These are phyloP conservation scores for Bos javanicus DNA, from an alignment of 2,113 vertebrate genomes.

Conservation along the genomic window DNA sequence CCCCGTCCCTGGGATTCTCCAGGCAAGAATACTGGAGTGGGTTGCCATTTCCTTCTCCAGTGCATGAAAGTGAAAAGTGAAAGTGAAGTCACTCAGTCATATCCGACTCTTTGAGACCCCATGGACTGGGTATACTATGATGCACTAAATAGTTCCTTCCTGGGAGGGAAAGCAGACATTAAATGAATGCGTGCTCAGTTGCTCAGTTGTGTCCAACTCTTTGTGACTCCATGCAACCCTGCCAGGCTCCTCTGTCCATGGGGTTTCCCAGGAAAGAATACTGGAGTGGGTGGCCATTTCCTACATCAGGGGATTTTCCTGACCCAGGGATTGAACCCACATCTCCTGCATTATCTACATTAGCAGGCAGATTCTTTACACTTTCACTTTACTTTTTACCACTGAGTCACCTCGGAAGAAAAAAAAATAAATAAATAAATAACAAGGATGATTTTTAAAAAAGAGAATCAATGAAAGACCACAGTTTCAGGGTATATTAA, in stretches of 20 bases:
- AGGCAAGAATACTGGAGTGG: no score
- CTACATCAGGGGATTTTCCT: background rate
- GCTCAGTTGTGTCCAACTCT: background rate
- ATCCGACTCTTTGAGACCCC: rapidly evolving
- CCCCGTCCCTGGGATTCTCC: no score
- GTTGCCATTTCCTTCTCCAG: no score
- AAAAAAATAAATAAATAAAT: no score
- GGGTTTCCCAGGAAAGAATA: background rate
- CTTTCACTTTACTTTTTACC: background rate
- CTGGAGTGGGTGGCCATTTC: background rate
- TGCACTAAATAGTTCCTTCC: background rate
- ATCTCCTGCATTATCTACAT: background rate
- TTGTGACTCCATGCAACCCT: background rate
- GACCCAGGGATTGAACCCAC: background rate
- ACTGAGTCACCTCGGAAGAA: background rate
- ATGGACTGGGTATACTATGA: background rate
- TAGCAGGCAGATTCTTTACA: background rate
- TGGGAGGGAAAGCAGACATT: background rate
- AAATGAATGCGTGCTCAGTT: background rate
- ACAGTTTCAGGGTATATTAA: background rate
- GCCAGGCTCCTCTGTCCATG: background rate
- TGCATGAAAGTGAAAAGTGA: no score
- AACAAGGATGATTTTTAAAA: background rate
- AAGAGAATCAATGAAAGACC: background rate
- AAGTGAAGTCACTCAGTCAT: rapidly evolving